A percentile compares a stretch with the other conserved stretches of the same genome.
Conservation (phyloP, 2,113 vertebrate genomes). For the Pseudopipra pipra region DNA sequence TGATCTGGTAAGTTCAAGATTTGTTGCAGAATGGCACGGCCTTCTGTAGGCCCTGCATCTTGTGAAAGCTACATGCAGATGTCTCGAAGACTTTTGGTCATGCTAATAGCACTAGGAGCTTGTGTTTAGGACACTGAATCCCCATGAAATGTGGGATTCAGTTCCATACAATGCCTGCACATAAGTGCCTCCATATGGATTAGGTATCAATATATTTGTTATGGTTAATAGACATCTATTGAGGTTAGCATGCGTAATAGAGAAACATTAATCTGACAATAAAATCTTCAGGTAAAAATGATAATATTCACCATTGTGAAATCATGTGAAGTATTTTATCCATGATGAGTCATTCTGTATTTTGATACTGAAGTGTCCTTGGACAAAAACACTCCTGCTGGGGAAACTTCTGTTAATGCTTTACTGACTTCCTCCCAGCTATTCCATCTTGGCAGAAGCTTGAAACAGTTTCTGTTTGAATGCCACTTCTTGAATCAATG, state of each 20-base stretch:
- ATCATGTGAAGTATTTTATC: background rate
- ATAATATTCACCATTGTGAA: background rate
- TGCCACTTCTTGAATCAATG: background rate
- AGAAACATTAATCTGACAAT: background rate
- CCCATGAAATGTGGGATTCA: background rate
- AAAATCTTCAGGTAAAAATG: background rate
- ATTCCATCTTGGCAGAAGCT: background rate
- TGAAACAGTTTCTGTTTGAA: constrained; percentile 13
- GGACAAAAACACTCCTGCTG: background rate
- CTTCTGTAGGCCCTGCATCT: background rate
- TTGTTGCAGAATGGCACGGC: background rate
- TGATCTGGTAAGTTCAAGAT: background rate
- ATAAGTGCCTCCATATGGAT: background rate
- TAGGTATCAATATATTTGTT: background rate
- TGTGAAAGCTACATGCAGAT: background rate
- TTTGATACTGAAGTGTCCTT: background rate
- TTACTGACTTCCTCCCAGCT: constrained; percentile 14
- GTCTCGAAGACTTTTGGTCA: background rate
- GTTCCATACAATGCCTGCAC: background rate
- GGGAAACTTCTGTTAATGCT: constrained; percentile 6
- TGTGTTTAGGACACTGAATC: background rate
- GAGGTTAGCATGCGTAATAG: background rate
- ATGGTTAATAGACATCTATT: background rate
- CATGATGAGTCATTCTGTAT: background rate
- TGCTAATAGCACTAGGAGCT: background rate